Evolutionary conservation across 1,140 invertebrate genomes (phyloP).

Genomic region (Sipha flava): DNA sequence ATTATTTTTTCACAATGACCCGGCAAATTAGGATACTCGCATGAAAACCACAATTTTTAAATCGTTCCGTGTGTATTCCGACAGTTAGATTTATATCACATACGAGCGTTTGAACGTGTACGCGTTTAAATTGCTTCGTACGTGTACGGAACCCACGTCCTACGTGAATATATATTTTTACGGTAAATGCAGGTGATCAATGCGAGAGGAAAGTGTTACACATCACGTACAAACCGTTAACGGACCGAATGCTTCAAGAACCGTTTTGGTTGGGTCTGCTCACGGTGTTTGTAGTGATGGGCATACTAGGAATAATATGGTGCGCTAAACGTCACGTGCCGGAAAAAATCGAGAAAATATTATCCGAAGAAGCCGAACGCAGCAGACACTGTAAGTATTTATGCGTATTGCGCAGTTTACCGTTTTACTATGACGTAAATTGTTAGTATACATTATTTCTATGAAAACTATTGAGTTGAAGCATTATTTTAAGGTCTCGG

Average conservation of each 20-base stretch:
- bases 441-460: too few relatives aligned
- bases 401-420: too few relatives aligned
- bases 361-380: constrained; percentile 66
- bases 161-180: background rate
- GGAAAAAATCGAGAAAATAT: constrained; percentile 69
- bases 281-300: constrained; percentile 64
- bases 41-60: too few relatives aligned
- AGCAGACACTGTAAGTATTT: constrained; percentile 46
- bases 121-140: too few relatives aligned
- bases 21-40: too few relatives aligned
- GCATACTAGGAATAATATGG: constrained; percentile 64
- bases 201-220: constrained; percentile 55
- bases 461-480: too few relatives aligned
- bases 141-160: background rate
- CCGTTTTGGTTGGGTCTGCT: constrained; percentile 75
- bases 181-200: constrained; percentile 49
- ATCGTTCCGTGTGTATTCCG: too few relatives aligned
- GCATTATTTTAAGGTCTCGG: too few relatives aligned
- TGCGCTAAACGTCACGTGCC: constrained; percentile 72
- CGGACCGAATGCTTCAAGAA: constrained; percentile 67
- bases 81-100: too few relatives aligned
- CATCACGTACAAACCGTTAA: constrained; percentile 60
- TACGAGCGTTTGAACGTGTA: too few relatives aligned
- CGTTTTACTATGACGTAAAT: too few relatives aligned
- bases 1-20: too few relatives aligned